phyloP scores from a whole-genome alignment of 2,888 invertebrate species.

The Sicus ferrugineus region DNA sequence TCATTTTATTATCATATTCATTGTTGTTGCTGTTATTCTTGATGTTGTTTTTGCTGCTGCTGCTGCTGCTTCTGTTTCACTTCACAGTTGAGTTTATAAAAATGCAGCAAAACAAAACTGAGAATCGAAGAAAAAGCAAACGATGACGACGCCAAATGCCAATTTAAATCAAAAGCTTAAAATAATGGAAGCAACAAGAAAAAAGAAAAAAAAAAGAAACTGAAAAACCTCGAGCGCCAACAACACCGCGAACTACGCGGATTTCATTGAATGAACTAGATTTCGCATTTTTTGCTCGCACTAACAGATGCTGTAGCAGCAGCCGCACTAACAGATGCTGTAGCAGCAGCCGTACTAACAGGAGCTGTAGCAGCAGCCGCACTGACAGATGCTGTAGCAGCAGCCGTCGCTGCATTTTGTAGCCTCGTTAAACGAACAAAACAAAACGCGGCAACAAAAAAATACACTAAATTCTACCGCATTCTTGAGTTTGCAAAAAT shows the following conservation, averaged over 20 bases:
- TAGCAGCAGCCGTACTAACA: not conserved
- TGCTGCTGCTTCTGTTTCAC: not conserved
- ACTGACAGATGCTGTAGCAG: not conserved
- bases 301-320: not conserved
- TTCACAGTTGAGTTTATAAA: not conserved
- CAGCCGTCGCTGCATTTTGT: no score
- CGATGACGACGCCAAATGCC: slow-evolving; percentile 24
- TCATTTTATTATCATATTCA: slow-evolving; percentile 27
- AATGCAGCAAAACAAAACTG: not conserved
- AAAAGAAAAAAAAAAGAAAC: not conserved
- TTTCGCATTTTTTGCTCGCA: not conserved
- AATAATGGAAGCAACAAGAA: slow-evolving; percentile 27
- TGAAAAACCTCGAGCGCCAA: not conserved
- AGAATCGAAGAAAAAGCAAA: not conserved
- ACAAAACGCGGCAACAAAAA: not conserved
- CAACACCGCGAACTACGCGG: no score
- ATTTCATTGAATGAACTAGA: not conserved
- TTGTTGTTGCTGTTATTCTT: slow-evolving; percentile 2
- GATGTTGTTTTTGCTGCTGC: not conserved
- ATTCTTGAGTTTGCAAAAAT: slow-evolving; percentile 28
- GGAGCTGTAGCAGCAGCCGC: not conserved
- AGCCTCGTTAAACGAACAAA: not conserved
- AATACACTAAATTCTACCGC: slow-evolving; percentile 2
- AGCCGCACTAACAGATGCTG: not conserved
- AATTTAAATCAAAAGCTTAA: slow-evolving; percentile 33